Base-by-base conservation (phyloP, 2,888 invertebrate species). In the Odontocolon sp. region DNA sequence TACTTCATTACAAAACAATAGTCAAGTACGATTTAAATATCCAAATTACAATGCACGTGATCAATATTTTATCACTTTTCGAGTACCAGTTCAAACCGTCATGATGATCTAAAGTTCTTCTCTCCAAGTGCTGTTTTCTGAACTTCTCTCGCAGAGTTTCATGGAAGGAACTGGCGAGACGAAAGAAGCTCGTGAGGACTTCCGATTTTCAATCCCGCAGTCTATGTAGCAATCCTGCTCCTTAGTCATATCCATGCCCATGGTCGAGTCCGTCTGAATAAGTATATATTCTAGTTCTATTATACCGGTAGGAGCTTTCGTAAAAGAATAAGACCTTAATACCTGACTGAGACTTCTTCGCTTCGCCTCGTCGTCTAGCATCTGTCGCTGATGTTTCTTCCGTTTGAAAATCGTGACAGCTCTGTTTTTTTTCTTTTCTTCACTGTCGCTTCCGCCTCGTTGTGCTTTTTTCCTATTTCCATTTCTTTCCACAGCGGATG, bases 401-500 rank as follows among this genome's bases (percentile, higher is more conserved):
- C 42, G 23, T 11, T 52, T 23, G 3, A 52, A 50, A 74, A 52
- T 33, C 54, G 40, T 63, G 23, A 21, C 14, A 47, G 33, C 57
- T 21, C 45, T 21, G 26, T 61, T 67, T 45, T 73, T 73, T 23
- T 67, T 33, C 21, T 54, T 33, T 11, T 21, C 47, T 57, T 40
- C 52, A 28, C 47, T 9, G 47, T 66, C 47, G 16, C 50, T 66
- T 57, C 57, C 40, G 28, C 26, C 21, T 47, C 50, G 21, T 14
- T 42, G 18, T 9, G 21, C 5, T 42, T 42, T 9, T 57, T 69
- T 11, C 14, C 31, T 28, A 6, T 36, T 31, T 28, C 26, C 50
- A 59, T 64, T 75, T 69, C 64, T 42, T 16, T 56, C 47, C 21
- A 18, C 14, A 40, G 42, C 50, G 31, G 52, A 36, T 66, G n/a